Conservation (phyloP, 2,888 invertebrate species). For the Herminia tarsipennalis region DNA sequence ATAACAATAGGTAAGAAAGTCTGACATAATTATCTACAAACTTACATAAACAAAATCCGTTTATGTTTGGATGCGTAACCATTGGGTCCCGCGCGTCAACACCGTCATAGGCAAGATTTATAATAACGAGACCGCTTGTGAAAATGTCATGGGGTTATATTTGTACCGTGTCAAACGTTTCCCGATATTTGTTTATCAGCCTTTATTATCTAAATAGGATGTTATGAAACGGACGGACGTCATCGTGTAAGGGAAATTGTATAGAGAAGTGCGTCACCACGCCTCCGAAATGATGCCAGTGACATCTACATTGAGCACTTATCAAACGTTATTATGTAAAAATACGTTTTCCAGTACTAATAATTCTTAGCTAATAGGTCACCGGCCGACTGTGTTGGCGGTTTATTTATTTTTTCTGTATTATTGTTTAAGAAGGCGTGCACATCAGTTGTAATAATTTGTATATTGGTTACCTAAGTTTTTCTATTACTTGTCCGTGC, state of each 20-base stretch:
- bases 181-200: conserved; percentile 61
- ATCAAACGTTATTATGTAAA: conserved; percentile 34
- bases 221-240: conserved; percentile 68
- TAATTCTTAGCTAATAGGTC: conserved; percentile 33
- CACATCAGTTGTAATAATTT: too few species aligned
- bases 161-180: conserved; percentile 47
- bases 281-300: conserved; percentile 51
- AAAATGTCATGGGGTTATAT: conserved; percentile 59
- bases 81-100: conserved; percentile 19
- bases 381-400: conserved; percentile 9
- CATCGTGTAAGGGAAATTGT: conserved; percentile 58
- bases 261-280: conserved; percentile 64
- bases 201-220: conserved; percentile 68
- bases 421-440: too few species aligned
- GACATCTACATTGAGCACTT: conserved; percentile 42
- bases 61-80: conserved; percentile 19
- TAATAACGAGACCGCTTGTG: conserved; percentile 48
- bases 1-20: not conserved
- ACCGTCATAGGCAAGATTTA: conserved; percentile 39
- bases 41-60: conserved; percentile 10
- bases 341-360: conserved; percentile 25
- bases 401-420: too few species aligned
- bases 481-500: too few species aligned
- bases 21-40: not conserved
- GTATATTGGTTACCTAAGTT: too few species aligned